Base-by-base conservation (phyloP, 2,888 invertebrate species). In the Urechis unicinctus region DNA sequence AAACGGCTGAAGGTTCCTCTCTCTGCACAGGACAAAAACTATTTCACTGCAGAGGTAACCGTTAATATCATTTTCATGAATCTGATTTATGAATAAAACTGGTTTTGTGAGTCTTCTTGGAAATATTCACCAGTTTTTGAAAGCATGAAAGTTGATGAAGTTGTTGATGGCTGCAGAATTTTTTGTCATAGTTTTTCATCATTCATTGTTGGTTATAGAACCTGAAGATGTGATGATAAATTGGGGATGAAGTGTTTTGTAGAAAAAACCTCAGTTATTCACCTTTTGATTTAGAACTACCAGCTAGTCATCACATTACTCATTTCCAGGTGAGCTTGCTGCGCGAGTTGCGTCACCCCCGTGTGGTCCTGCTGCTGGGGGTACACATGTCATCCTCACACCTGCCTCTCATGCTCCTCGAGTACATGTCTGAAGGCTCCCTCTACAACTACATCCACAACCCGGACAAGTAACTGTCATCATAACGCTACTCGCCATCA, bases 1-100 rank as follows among this genome's bases (percentile, higher is more conserved):
- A 75, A 75, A 57, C 59, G 67, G 36, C 61, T 75, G 3, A 71
- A 65, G 50, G 60, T 68, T 4, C 69, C 73, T 2, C 61, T 75
- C 26, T 60, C 66, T 29, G 55, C 65, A 13, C 69, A 71, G 22
- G 73, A 73, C 55, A 68, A 66, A 50, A 71, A 70, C 60, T 73
- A 73, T 56, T 72, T 75, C 58, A 63, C 66, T 55, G 70, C 72
- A 31, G 75, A 74, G 69, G 75, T 74, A 36, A 13, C 36, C 36
- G 17, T 13, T 36, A 36, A 17, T 17, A 17, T 17, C 24, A n/a
- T n/a, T 22, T 22, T 4, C 24, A 3, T 22, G n/a, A 45, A n/a
- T 45, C 22, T 45, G 17, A 17, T 45, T 36, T 36, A 36, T 36
- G 9, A 13, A 36, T 36, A 13, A 9, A 36, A 36, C 17, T 9